Conservation (phyloP, 2,797 vertebrate genomes). For the Lutjanus argentimaculatus region DNA sequence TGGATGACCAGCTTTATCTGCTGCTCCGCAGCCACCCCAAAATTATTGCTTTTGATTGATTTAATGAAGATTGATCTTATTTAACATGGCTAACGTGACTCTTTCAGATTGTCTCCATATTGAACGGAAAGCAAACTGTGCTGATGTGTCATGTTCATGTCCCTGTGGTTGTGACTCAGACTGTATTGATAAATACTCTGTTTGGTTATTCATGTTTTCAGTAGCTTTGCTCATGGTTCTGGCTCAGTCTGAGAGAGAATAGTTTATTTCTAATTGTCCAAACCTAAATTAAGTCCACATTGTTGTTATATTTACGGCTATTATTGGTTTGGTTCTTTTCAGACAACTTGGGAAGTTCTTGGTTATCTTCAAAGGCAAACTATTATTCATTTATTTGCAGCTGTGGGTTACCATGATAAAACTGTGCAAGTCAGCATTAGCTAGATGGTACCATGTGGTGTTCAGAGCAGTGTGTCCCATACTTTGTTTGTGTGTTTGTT, state of each 20-base stretch:
- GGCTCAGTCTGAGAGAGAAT: slow-evolving; percentile 25
- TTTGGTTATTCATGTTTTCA: slow-evolving; percentile 10
- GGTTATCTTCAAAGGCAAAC: slow-evolving; percentile 64
- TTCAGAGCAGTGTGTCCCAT: slow-evolving; percentile 31
- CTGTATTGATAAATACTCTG: not conserved
- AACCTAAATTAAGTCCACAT: slow-evolving; percentile 58
- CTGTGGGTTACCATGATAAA: slow-evolving; percentile 63
- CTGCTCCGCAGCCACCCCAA: not conserved
- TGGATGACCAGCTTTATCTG: not conserved
- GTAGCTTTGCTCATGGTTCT: slow-evolving; percentile 37
- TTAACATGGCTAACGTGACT: slow-evolving; percentile 3
- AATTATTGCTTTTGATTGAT: slow-evolving; percentile 5
- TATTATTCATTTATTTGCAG: slow-evolving; percentile 63
- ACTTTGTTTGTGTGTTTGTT: slow-evolving; percentile 55
- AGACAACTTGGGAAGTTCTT: slow-evolving; percentile 42
- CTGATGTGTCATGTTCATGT: slow-evolving; percentile 28
- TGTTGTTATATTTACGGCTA: slow-evolving; percentile 45
- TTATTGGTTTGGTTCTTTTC: slow-evolving; percentile 64
- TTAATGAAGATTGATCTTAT: not conserved
- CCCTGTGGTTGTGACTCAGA: slow-evolving; percentile 14
- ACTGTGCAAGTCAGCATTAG: slow-evolving; percentile 57
- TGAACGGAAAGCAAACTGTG: slow-evolving; percentile 18
- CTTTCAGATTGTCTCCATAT: slow-evolving; percentile 27
- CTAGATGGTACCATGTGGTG: slow-evolving; percentile 59
- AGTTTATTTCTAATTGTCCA: slow-evolving; percentile 40